These are phyloP conservation scores for Bradysia coprophila DNA, from an alignment of 1,140 invertebrate species.

Conservation along the genomic window DNA sequence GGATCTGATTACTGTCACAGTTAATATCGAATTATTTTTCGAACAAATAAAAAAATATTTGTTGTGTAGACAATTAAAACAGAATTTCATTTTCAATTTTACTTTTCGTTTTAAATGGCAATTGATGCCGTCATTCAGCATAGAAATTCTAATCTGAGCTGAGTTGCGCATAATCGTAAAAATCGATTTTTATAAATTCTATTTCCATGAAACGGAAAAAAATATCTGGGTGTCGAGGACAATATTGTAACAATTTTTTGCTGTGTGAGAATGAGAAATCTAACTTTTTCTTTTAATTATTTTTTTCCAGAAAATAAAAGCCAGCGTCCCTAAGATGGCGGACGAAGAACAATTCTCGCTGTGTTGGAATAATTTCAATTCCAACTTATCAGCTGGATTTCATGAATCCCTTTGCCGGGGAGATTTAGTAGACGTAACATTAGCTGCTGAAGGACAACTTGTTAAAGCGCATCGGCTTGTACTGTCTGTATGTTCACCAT, in stretches of 20 bases:
- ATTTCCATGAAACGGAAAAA: no score
- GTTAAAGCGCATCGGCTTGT: conserved; percentile 66
- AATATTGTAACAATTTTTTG: neutral
- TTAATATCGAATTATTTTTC: no score
- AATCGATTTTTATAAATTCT: neutral
- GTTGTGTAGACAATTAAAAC: no score
- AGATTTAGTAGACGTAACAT: conserved; percentile 61
- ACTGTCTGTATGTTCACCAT: conserved; percentile 68
- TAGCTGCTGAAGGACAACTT: conserved; percentile 60
- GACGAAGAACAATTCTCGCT: conserved; percentile 58
- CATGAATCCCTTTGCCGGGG: conserved; percentile 53
- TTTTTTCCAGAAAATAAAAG: neutral
- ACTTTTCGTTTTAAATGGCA: no score
- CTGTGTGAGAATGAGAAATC: neutral
- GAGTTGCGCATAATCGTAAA: neutral
- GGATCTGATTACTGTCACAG: no score
- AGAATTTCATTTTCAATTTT: no score
- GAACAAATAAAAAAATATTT: no score
- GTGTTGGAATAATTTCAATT: conserved; percentile 61
- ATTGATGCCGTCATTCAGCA: no score
- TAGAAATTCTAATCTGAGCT: no score
- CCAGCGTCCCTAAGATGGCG: conserved; percentile 33
- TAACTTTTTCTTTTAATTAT: neutral
- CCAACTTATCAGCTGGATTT: conserved; percentile 50
- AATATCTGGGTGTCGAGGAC: no score